Conservation (phyloP, 2,113 vertebrate genomes). For the Etheostoma spectabile region DNA sequence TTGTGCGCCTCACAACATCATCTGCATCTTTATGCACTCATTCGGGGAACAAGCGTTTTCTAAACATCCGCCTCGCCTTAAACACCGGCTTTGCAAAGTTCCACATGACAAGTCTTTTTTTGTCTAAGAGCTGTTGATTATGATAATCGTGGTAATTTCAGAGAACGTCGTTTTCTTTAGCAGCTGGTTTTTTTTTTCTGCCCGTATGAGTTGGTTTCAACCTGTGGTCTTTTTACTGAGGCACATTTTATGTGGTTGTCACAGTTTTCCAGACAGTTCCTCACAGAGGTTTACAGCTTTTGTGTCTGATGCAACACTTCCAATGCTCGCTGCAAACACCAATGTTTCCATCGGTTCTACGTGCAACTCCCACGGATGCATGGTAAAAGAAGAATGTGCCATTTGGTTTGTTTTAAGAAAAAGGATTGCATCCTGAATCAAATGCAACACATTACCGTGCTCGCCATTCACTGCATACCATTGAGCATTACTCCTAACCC, state of each 20-base stretch:
- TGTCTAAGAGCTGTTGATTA: slow-evolving; percentile 11
- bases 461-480: background rate
- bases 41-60: background rate
- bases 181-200: background rate
- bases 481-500: background rate
- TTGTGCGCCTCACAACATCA: slow-evolving; percentile 3
- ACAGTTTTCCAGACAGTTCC: background rate
- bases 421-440: background rate
- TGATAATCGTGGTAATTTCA: slow-evolving; percentile 18
- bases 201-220: background rate
- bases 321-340: background rate
- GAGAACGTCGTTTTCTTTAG: slow-evolving; percentile 7
- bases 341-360: background rate
- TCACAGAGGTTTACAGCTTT: background rate
- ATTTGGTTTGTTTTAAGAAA: background rate
- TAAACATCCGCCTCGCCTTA: background rate
- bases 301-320: background rate
- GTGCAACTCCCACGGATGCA: background rate
- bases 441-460: background rate
- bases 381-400: background rate
- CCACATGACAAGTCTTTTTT: slow-evolving; percentile 5
- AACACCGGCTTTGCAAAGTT: slow-evolving; percentile 12
- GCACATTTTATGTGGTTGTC: slow-evolving; percentile 2
- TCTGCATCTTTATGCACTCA: slow-evolving; percentile 17
- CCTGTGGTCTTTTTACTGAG: background rate